A percentile compares a stretch with the other conserved stretches of the same genome.
phyloP scores from a whole-genome alignment of 2,113 vertebrate species.

The Columba livia region DNA sequence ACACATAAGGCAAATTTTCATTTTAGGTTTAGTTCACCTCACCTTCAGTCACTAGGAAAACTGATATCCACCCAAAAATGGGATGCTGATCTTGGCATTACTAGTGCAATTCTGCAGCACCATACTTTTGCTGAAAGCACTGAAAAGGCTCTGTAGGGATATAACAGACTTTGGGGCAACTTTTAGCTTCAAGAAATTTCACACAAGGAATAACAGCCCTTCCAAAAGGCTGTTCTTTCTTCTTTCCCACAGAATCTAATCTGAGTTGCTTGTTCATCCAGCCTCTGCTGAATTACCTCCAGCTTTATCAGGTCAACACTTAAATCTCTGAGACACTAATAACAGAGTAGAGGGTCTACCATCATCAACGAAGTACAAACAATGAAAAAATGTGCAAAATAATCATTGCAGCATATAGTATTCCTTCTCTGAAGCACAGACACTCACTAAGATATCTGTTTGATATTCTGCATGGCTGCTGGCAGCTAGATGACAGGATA shows the following conservation, averaged over 20 bases:
- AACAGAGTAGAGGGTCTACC: background rate
- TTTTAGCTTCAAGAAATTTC: background rate
- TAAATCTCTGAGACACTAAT: background rate
- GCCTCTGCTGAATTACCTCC: background rate
- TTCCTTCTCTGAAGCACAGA: background rate
- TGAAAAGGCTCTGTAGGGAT: background rate
- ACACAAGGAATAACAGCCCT: background rate
- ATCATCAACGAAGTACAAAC: background rate
- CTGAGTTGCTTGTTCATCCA: background rate
- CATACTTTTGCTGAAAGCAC: background rate
- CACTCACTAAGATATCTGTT: background rate
- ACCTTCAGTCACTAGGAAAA: background rate
- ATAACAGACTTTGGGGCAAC: background rate
- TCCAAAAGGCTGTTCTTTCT: background rate
- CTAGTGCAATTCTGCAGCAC: background rate
- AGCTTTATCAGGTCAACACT: conserved; percentile 1
- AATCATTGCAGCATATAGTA: rapidly evolving
- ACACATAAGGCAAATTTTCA: background rate
- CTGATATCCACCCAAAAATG: background rate
- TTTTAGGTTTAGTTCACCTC: background rate
- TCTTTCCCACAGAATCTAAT: background rate
- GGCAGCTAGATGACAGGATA: background rate
- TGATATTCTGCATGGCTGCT: background rate
- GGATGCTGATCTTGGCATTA: background rate
- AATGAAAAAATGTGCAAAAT: background rate